Percentiles rank a stretch among this genome's conserved stretches.
These are phyloP conservation scores for Catharus bicknelli DNA, from an alignment of 2,113 vertebrate species.

Conservation along the genomic window DNA sequence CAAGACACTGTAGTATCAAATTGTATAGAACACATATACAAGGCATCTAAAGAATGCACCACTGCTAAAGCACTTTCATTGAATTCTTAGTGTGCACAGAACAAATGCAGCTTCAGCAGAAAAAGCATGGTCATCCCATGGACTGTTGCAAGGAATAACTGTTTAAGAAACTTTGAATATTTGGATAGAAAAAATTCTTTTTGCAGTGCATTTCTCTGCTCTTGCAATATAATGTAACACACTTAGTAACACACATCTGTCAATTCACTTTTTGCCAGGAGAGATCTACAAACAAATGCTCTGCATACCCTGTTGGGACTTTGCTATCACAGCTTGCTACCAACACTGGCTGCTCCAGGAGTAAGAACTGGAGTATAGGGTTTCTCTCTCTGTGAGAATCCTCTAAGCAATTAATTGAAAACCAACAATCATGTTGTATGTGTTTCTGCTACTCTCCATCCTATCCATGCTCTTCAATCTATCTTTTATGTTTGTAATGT, in stretches of 20 bases:
- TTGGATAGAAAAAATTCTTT: neutral
- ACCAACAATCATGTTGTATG: neutral
- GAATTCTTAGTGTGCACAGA: neutral
- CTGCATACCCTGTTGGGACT: neutral
- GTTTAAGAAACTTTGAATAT: neutral
- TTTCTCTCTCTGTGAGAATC: neutral
- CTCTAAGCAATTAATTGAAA: neutral
- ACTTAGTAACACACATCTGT: neutral
- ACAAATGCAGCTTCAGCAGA: neutral
- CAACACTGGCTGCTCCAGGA: neutral
- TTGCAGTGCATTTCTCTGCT: neutral
- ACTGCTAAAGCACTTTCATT: neutral
- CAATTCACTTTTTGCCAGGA: neutral
- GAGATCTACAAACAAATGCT: neutral
- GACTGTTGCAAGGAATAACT: neutral
- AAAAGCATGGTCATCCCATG: neutral
- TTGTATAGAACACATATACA: neutral
- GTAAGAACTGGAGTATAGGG: neutral
- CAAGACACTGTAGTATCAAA: neutral
- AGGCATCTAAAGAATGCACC: neutral
- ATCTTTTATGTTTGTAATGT: neutral
- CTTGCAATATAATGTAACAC: neutral
- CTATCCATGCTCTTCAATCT: neutral
- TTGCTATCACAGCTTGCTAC: neutral
- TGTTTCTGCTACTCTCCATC: neutral